A percentile compares a stretch with the other conserved stretches of the same genome.
Evolutionary conservation across 1,140 invertebrate species (phyloP).

Genomic region (Bathynomus jamesi): DNA sequence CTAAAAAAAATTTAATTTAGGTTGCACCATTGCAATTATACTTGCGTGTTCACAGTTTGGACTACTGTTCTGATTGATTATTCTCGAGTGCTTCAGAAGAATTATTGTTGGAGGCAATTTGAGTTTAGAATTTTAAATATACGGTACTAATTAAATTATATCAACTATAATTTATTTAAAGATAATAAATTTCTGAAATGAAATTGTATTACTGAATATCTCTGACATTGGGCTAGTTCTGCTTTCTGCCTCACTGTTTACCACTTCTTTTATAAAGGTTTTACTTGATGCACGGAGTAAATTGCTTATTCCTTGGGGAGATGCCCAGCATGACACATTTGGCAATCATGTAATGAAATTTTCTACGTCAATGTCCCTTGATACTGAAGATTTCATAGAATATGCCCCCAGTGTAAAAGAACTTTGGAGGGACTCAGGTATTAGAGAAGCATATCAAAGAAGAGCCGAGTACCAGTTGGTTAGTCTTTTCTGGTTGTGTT

Average conservation of each 20-base stretch:
- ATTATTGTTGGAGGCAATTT: too few relatives aligned
- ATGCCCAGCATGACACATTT: slow-evolving; percentile 63
- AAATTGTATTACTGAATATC: too few relatives aligned
- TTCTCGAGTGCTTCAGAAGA: background rate
- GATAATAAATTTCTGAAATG: too few relatives aligned
- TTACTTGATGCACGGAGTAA: slow-evolving; percentile 90
- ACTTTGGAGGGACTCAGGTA: slow-evolving; percentile 82
- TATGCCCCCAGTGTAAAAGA: slow-evolving; percentile 70
- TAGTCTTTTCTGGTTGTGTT: slow-evolving; percentile 45
- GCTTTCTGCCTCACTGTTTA: too few relatives aligned
- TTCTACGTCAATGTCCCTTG: slow-evolving; percentile 63
- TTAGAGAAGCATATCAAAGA: slow-evolving; percentile 79
- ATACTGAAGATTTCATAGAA: slow-evolving; percentile 69
- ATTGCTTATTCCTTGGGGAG: slow-evolving; percentile 84
- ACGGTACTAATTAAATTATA: too few relatives aligned
- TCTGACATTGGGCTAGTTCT: too few relatives aligned
- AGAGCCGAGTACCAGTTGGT: slow-evolving; percentile 94
- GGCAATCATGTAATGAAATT: slow-evolving; percentile 53
- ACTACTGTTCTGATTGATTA: too few relatives aligned
- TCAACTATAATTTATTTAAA: too few relatives aligned
- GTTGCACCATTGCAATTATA: background rate
- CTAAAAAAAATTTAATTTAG: background rate
- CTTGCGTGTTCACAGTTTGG: background rate
- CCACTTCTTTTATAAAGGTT: slow-evolving; percentile 63
- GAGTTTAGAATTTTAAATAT: too few relatives aligned